Conservation (phyloP, 2,888 invertebrate species). For the Serrognathus titanus region DNA sequence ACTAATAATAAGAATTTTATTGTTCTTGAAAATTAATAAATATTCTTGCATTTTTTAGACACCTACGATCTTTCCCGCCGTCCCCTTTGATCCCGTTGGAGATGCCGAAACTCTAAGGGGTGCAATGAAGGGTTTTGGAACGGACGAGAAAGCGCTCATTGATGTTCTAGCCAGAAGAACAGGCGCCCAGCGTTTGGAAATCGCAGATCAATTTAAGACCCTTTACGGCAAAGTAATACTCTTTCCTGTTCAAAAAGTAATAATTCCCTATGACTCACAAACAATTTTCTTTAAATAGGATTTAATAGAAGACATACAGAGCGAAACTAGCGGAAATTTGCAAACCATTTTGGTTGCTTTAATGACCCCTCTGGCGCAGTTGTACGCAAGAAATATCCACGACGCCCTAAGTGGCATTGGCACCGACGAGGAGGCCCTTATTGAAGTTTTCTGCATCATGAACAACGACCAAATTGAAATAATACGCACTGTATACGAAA, state of each 20-base stretch:
- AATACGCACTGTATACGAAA: slow-evolving; percentile 73
- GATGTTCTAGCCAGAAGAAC: slow-evolving; percentile 77
- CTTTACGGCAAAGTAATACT: slow-evolving; percentile 74
- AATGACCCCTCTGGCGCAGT: slow-evolving; percentile 81
- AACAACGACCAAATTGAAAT: slow-evolving; percentile 80
- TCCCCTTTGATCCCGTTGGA: slow-evolving; percentile 71
- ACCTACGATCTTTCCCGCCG: slow-evolving; percentile 72
- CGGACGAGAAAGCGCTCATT: slow-evolving; percentile 87
- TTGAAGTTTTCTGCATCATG: slow-evolving; percentile 85
- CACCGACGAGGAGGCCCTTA: slow-evolving; percentile 82
- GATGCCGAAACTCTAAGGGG: slow-evolving; percentile 81
- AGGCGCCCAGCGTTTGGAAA: slow-evolving; percentile 82
- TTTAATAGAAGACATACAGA: slow-evolving; percentile 77
- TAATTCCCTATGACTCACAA: background rate
- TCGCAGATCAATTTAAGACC: slow-evolving; percentile 78
- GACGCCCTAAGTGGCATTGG: slow-evolving; percentile 82
- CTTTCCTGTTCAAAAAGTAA: too few relatives aligned
- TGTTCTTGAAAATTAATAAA: background rate
- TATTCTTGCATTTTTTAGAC: slow-evolving; percentile 48
- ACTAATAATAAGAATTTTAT: too few relatives aligned
- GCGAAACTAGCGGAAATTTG: slow-evolving; percentile 85
- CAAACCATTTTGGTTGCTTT: slow-evolving; percentile 78
- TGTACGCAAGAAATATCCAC: slow-evolving; percentile 78
- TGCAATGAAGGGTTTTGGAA: slow-evolving; percentile 91
- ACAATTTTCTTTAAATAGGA: slow-evolving; percentile 50